Conservation (phyloP, 1,140 invertebrate genomes). For the Drosophila arizonae region DNA sequence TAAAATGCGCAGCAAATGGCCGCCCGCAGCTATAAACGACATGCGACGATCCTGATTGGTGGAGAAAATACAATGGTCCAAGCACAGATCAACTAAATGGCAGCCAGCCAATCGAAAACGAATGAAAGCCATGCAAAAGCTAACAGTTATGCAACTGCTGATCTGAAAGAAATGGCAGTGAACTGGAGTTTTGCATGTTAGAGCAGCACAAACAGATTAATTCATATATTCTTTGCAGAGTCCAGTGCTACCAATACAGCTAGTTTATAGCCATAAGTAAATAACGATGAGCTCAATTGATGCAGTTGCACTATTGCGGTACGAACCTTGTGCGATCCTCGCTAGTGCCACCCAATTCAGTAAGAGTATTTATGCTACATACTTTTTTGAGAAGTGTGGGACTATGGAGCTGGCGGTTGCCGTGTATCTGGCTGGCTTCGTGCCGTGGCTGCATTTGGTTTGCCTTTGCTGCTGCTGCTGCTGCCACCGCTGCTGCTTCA, state of each 20-base stretch:
- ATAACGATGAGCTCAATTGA: neutral
- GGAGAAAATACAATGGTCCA: neutral
- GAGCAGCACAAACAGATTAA: neutral
- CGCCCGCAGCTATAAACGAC: neutral
- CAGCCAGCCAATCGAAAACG: neutral
- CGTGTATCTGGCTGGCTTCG: conserved; percentile 20
- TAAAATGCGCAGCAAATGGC: neutral
- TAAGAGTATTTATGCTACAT: neutral
- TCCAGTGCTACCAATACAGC: neutral
- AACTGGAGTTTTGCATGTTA: neutral
- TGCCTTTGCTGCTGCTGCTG: conserved; percentile 15
- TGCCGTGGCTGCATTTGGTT: conserved; percentile 43
- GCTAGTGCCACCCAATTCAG: neutral
- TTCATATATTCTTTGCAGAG: neutral
- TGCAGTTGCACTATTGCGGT: no score
- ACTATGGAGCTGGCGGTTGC: neutral
- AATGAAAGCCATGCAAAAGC: neutral
- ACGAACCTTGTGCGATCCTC: neutral
- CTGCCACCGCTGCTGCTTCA: conserved; percentile 26
- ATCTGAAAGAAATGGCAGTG: no score
- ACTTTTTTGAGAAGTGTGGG: neutral
- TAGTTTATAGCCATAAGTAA: neutral
- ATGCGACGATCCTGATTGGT: neutral
- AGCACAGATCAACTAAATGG: neutral
- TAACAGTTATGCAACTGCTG: neutral